A percentile compares a stretch with the other conserved stretches of the same genome.
phyloP scores from a whole-genome alignment of 2,797 vertebrate species.

The Labroides dimidiatus region DNA sequence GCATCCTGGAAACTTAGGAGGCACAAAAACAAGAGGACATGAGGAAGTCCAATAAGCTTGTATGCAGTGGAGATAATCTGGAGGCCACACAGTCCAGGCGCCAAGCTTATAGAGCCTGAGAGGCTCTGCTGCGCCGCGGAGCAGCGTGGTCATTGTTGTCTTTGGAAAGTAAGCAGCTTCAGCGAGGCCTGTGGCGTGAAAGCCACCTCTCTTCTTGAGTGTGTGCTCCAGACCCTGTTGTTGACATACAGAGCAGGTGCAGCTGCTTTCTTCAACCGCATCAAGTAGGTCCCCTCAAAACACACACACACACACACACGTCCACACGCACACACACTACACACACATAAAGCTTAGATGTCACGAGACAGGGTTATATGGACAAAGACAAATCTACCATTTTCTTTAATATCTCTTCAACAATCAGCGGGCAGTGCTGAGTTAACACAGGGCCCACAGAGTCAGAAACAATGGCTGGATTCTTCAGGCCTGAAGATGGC shows the following conservation, averaged over 20 bases:
- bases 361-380: conserved; percentile 71
- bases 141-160: conserved; percentile 75
- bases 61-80: conserved; percentile 79
- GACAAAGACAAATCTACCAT: conserved; percentile 81
- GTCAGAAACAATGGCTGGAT: conserved; percentile 84
- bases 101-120: conserved; percentile 67
- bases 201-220: conserved; percentile 79
- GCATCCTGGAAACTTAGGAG: conserved; percentile 84
- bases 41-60: conserved; percentile 79
- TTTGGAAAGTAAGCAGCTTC: conserved; percentile 75
- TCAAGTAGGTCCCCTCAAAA: conserved; percentile 41
- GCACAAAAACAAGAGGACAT: conserved; percentile 74
- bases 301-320: conserved; percentile 25
- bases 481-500: conserved; percentile 81
- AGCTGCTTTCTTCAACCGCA: conserved; percentile 63
- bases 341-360: conserved; percentile 54
- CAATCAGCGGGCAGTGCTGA: conserved; percentile 81
- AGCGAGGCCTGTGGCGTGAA: conserved; percentile 72
- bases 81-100: conserved; percentile 79
- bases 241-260: conserved; percentile 84
- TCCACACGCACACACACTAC: conserved; percentile 18
- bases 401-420: conserved; percentile 84
- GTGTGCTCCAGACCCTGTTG: conserved; percentile 71
- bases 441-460: conserved; percentile 84
- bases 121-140: conserved; percentile 51